A percentile compares a stretch with the other conserved stretches of the same genome.
phyloP scores from a whole-genome alignment of 2,888 invertebrate species.

The Eledona agricola region DNA sequence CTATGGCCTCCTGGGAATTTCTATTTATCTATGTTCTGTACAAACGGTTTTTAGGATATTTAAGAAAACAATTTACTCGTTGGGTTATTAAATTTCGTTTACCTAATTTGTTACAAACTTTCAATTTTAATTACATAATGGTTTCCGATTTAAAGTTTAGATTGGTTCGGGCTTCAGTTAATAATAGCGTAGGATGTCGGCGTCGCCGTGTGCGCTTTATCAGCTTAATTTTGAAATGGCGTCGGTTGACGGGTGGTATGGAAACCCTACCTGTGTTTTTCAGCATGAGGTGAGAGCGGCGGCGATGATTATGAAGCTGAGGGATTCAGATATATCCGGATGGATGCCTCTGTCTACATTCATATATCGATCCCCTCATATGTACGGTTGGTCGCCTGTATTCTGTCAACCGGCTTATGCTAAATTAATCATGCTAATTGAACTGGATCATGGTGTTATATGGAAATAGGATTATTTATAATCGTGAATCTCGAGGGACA shows the following conservation, averaged over 20 bases:
- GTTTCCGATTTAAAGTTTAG: too few species aligned
- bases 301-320: constrained; percentile 34
- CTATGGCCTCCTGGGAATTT: too few species aligned
- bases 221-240: constrained; percentile 27
- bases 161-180: too few species aligned
- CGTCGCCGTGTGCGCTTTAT: background rate
- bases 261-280: constrained; percentile 28
- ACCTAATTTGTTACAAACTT: too few species aligned
- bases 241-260: constrained; percentile 17
- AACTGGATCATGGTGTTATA: constrained; percentile 53
- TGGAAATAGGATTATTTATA: constrained; percentile 47
- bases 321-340: constrained; percentile 36
- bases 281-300: constrained; percentile 32
- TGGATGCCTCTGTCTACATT: constrained; percentile 41
- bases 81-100: too few species aligned
- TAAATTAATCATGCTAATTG: constrained; percentile 56
- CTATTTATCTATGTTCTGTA: too few species aligned
- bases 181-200: background rate
- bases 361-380: constrained; percentile 45
- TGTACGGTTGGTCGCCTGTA: constrained; percentile 46
- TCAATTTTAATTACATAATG: too few species aligned
- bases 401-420: constrained; percentile 53
- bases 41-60: too few species aligned
- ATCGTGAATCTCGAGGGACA: constrained; percentile 34
- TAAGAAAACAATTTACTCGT: too few species aligned